Evolutionary conservation across 2,797 vertebrate genomes (phyloP).

Genomic region (Pristis pectinata): DNA sequence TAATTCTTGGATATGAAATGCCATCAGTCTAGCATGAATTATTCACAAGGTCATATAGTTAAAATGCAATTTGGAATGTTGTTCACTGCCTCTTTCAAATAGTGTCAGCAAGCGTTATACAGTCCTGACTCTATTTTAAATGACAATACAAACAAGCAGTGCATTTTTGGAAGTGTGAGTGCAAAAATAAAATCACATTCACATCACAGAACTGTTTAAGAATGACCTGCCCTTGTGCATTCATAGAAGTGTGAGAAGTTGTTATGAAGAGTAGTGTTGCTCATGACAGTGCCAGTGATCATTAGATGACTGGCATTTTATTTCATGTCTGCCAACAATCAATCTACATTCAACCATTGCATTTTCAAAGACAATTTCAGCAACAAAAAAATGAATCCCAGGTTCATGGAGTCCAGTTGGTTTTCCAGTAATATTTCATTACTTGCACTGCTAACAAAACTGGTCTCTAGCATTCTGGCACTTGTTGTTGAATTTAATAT

Average conservation of each 20-base stretch:
- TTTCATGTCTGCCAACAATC: neutral
- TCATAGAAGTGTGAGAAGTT: neutral
- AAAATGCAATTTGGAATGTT: neutral
- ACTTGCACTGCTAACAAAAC: neutral
- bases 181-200: neutral
- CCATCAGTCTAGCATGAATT: neutral
- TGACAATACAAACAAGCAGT: slow-evolving; percentile 8
- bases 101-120: neutral
- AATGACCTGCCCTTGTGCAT: neutral
- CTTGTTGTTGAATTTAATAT: neutral
- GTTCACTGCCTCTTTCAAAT: neutral
- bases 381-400: neutral
- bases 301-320: neutral
- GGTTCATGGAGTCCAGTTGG: neutral
- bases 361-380: neutral
- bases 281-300: neutral
- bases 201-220: neutral
- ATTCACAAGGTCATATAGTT: neutral
- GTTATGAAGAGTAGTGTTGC: neutral
- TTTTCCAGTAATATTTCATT: neutral
- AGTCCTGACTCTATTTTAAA: neutral
- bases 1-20: neutral
- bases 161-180: neutral
- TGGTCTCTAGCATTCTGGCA: neutral
- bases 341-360: neutral